These are phyloP conservation scores for Azorinus chamasolen DNA, from an alignment of 2,888 invertebrate species.

Conservation along the genomic window DNA sequence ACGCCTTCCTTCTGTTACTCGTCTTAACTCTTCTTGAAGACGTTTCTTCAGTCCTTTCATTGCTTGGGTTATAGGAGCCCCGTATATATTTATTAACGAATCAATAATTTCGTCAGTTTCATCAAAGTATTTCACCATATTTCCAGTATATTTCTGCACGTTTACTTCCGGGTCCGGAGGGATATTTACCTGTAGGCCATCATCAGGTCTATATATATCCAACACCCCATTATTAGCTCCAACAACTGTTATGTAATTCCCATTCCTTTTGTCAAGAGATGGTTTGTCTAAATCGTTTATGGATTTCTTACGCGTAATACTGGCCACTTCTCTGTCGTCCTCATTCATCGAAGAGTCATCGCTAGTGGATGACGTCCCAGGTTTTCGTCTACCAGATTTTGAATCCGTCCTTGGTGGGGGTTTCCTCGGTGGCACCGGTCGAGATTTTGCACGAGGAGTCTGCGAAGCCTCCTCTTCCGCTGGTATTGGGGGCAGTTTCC, in stretches of 20 bases:
- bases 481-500: slow-evolving; percentile 81
- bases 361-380: slow-evolving; percentile 69
- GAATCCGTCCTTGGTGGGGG: slow-evolving; percentile 52
- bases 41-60: slow-evolving; percentile 85
- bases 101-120: slow-evolving; percentile 83
- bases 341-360: slow-evolving; percentile 81
- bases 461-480: slow-evolving; percentile 73
- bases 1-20: slow-evolving; percentile 86
- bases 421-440: slow-evolving; percentile 57
- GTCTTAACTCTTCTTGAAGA: slow-evolving; percentile 87
- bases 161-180: slow-evolving; percentile 57
- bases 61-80: slow-evolving; percentile 83
- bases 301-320: slow-evolving; percentile 64
- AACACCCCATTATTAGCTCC: slow-evolving; percentile 12
- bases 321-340: slow-evolving; percentile 80
- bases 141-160: slow-evolving; percentile 32
- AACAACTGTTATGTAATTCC: slow-evolving; percentile 65
- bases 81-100: slow-evolving; percentile 82
- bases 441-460: slow-evolving; percentile 49
- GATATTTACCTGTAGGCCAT: slow-evolving; percentile 69
- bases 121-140: slow-evolving; percentile 70
- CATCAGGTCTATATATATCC: slow-evolving; percentile 57
- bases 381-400: slow-evolving; percentile 43
- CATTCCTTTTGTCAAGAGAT: slow-evolving; percentile 69
- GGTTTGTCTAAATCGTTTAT: slow-evolving; percentile 73